phyloP scores from a whole-genome alignment of 1,140 invertebrate species.

The Maconellicoccus hirsutus region DNA sequence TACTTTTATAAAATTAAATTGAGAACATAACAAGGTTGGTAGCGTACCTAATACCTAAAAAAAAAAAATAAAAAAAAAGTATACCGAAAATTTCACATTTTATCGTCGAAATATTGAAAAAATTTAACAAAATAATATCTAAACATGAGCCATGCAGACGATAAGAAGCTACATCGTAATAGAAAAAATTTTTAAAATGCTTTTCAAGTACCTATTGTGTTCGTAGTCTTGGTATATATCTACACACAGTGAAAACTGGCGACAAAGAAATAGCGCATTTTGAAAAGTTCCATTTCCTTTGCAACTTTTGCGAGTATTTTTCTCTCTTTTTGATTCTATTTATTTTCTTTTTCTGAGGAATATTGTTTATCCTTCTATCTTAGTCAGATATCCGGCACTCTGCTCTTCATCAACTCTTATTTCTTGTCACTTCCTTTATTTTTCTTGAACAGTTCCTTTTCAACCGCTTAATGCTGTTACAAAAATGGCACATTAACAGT shows the following conservation, averaged over 20 bases:
- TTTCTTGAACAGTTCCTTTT: constrained; percentile 13
- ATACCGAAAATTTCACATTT: too few species aligned
- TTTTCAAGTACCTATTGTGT: constrained; percentile 5
- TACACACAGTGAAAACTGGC: constrained; percentile 1
- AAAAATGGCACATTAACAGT: constrained; percentile 13
- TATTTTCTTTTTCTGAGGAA: constrained; percentile 20
- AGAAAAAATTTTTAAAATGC: background rate
- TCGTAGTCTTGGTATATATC: background rate
- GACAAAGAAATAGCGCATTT: constrained; percentile 21
- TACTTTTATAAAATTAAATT: too few species aligned
- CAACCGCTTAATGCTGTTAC: constrained; percentile 12
- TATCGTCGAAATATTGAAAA: too few species aligned
- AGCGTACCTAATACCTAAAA: too few species aligned
- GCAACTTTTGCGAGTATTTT: constrained; percentile 21
- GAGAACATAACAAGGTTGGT: too few species aligned
- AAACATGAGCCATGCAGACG: too few species aligned
- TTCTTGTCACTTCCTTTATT: constrained; percentile 19
- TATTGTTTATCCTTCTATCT: constrained; percentile 20
- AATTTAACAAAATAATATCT: too few species aligned
- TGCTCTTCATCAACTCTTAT: constrained; percentile 18
- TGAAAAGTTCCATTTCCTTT: constrained; percentile 22
- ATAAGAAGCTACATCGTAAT: background rate
- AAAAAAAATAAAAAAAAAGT: too few species aligned
- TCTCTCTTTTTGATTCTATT: constrained; percentile 21
- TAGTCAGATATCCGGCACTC: constrained; percentile 19